Base-by-base conservation (phyloP, 53 echinoderm and acorn worm genomes). In the Patiria pectinifera region DNA sequence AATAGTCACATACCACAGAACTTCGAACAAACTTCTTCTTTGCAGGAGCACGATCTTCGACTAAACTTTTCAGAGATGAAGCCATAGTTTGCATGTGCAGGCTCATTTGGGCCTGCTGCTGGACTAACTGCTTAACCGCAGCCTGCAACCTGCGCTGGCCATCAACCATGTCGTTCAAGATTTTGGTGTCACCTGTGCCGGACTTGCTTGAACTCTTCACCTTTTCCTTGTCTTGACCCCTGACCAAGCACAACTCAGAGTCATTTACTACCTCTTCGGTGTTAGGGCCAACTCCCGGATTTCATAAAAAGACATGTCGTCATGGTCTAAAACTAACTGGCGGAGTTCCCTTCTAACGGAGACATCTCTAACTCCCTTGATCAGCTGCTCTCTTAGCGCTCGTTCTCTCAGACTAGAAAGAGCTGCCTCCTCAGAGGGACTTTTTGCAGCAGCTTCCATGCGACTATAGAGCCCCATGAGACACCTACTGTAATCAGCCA, bases 321-420 rank as follows among this genome's bases (percentile, higher is more conserved):
- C 46, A 16, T 71, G 69, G 70, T 61, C 61, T 16, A 60, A 19
- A 3, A 47, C 61, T 0, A 85, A 21, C 71, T 11, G 23, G 6
- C 85, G 69, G 61, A 61, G 25, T 63, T 85, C 85, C 12, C 85
- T 70, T 47, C 47, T 69, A 9, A 70, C 85, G 2, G 71, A 85
- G 18, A 70, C 85, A 85, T 85, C 85, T 70, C 71, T 45, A 3
- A 85, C 85, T 9, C 85, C 85, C 71, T 71, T 85, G 25, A 85
- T 43, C 8, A 85, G 58, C 70, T 85, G 85, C n/a, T 85, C 85
- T 19, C 61, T 21, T 0, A 69, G 85, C 1, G 85, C 61, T 14
- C 61, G 0, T 46, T 85, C 85, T 19, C 71, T 60, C 16, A 85
- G 47, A 70, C 70, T 70, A 18, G 70, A 13, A 15, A 70, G 70